Evolutionary conservation across 2,797 vertebrate species (phyloP).

Genomic region (Pristis pectinata): DNA sequence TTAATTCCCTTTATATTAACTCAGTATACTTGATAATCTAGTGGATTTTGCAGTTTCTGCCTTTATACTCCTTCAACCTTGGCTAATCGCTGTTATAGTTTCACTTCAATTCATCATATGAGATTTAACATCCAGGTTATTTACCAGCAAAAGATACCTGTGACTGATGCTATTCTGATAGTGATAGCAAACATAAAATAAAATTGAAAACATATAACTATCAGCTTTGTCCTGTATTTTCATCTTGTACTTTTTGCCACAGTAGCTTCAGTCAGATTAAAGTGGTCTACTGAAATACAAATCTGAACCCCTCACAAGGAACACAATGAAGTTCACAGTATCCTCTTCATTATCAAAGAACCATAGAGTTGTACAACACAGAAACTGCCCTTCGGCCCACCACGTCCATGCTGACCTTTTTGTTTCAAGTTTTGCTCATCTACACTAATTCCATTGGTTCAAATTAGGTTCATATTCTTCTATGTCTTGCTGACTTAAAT

Average conservation of each 20-base stretch:
- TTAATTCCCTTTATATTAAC: slow-evolving; percentile 53
- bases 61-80: slow-evolving; percentile 32
- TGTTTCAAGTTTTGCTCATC: too few species aligned
- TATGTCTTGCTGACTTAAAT: too few species aligned
- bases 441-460: too few species aligned
- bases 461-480: too few species aligned
- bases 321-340: background rate
- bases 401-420: too few species aligned
- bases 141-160: slow-evolving; percentile 13
- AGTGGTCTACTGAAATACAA: background rate
- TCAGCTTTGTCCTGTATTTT: background rate
- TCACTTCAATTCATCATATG: slow-evolving; percentile 37
- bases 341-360: too few species aligned
- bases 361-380: too few species aligned
- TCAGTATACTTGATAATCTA: slow-evolving; percentile 22
- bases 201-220: background rate
- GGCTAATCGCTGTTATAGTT: slow-evolving; percentile 34
- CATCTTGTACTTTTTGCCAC: background rate
- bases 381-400: too few species aligned
- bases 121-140: slow-evolving; percentile 36
- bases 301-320: background rate
- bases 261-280: background rate
- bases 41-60: slow-evolving; percentile 31
- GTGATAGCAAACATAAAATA: slow-evolving; percentile 21
- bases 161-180: slow-evolving; percentile 15